Percentiles rank a stretch among this genome's conserved stretches.
phyloP scores from a whole-genome alignment of 2,888 invertebrate genomes.

The Diogma glabrata region DNA sequence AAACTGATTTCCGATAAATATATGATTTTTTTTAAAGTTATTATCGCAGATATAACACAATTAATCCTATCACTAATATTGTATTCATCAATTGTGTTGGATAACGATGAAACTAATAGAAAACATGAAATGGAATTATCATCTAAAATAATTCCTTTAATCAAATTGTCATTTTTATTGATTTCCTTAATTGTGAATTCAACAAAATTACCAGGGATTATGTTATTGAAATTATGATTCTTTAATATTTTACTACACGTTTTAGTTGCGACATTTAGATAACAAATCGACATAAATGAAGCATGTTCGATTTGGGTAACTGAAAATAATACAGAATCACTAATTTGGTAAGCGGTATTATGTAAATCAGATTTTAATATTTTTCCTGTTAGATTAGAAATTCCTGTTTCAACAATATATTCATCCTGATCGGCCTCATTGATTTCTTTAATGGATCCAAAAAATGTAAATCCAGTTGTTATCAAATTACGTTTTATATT shows the following conservation, averaged over 20 bases:
- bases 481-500: constrained; percentile 1
- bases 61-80: too few species aligned
- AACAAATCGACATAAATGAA: too few species aligned
- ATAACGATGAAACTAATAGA: too few species aligned
- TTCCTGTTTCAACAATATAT: background rate
- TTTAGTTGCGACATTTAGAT: background rate
- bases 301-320: constrained; percentile 1
- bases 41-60: too few species aligned
- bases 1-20: too few species aligned
- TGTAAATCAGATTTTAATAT: constrained; percentile 3
- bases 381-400: background rate
- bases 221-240: constrained; percentile 36
- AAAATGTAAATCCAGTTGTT: background rate
- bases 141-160: constrained; percentile 38
- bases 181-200: constrained; percentile 32
- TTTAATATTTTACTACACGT: too few species aligned
- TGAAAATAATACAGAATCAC: background rate
- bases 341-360: too few species aligned
- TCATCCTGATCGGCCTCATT: background rate
- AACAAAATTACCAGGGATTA: constrained; percentile 35
- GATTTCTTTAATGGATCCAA: constrained; percentile 1
- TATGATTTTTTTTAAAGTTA: too few species aligned
- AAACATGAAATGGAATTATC: constrained; percentile 37
- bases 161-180: constrained; percentile 36
- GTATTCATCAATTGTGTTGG: too few species aligned